phyloP scores from a whole-genome alignment of 2,888 invertebrate species.

The Thymelicus acteon region DNA sequence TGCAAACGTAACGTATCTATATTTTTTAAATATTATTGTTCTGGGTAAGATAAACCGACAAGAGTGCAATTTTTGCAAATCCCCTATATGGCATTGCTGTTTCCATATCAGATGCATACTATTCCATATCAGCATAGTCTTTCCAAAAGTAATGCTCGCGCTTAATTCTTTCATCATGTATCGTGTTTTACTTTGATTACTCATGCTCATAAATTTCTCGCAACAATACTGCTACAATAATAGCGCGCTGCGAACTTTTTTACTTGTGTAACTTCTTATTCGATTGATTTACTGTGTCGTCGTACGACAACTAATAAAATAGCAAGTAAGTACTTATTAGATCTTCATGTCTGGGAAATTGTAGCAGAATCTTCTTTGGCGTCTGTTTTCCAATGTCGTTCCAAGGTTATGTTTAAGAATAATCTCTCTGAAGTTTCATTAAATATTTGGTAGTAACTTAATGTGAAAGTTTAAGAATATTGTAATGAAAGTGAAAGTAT shows the following conservation, averaged over 20 bases:
- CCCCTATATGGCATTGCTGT: too few species aligned
- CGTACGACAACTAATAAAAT: neutral
- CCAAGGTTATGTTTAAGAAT: neutral
- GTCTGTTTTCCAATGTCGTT: neutral
- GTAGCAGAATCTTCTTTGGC: neutral
- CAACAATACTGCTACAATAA: neutral
- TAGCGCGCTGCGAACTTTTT: constrained; percentile 3
- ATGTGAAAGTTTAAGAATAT: too few species aligned
- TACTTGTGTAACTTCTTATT: neutral
- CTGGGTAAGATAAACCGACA: too few species aligned
- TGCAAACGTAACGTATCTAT: too few species aligned
- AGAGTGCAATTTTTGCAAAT: too few species aligned
- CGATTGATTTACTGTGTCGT: constrained; percentile 3
- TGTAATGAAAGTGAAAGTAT: too few species aligned
- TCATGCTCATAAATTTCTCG: neutral
- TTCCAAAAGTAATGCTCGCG: neutral
- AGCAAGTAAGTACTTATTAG: constrained; percentile 1
- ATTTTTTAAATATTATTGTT: too few species aligned
- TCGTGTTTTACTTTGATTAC: constrained; percentile 22
- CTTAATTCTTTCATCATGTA: constrained; percentile 5
- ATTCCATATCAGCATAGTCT: neutral
- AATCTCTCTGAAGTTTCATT: neutral
- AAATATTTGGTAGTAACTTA: too few species aligned
- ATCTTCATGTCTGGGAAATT: neutral
- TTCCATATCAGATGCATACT: too few species aligned